These are phyloP conservation scores for Cheirogaleus major DNA, from an alignment of 2,797 vertebrate genomes.

Conservation along the genomic window DNA sequence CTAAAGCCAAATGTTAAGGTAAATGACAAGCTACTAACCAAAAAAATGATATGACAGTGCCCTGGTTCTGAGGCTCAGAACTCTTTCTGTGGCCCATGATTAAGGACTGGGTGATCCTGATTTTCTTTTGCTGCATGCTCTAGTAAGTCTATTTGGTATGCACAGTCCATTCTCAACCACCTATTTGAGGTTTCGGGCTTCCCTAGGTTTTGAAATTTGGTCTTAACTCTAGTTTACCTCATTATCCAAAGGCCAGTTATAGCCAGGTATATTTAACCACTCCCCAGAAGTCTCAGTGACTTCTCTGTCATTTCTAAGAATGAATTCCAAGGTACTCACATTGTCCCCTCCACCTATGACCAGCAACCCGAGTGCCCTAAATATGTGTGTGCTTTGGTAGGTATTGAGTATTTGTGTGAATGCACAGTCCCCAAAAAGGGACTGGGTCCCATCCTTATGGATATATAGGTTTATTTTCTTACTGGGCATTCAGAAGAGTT, in stretches of 20 bases:
- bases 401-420: too few relatives aligned
- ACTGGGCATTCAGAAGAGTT: neutral
- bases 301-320: neutral
- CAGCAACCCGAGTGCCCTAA: neutral
- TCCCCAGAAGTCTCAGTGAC: neutral
- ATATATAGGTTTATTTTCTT: neutral
- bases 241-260: neutral
- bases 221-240: neutral
- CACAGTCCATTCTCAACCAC: neutral
- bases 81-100: neutral
- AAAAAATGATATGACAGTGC: neutral
- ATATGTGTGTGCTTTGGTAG: neutral
- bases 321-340: neutral
- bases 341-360: too few relatives aligned
- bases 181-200: neutral
- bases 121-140: neutral
- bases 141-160: neutral
- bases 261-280: neutral
- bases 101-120: neutral
- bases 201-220: neutral
- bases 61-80: neutral
- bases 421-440: too few relatives aligned
- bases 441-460: neutral
- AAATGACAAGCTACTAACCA: slow-evolving; percentile 36
- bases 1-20: slow-evolving; percentile 40